Conservation (phyloP, 2,888 invertebrate genomes). For the Polydrusus tereticollis region DNA sequence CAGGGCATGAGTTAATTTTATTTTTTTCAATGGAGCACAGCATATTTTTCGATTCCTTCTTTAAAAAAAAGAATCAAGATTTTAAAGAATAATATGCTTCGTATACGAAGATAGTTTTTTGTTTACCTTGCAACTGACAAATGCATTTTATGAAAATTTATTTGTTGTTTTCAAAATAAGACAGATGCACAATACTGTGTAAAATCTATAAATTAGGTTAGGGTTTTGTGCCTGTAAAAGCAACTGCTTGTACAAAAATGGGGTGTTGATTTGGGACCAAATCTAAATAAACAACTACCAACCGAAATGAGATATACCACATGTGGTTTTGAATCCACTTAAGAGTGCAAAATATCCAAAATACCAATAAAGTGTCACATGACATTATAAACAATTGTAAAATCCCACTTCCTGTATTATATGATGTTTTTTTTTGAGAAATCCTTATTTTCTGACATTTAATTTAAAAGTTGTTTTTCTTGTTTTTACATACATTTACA, state of each 20-base stretch:
- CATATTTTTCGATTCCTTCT: too few species aligned
- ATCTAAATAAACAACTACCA: conserved; percentile 30
- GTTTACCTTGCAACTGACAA: too few species aligned
- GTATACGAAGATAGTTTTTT: too few species aligned
- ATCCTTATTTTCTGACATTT: conserved; percentile 16
- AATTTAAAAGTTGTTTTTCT: too few species aligned
- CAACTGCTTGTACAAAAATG: conserved; percentile 8
- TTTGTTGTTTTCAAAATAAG: not conserved
- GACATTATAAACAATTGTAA: conserved; percentile 15
- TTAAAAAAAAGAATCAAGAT: too few species aligned
- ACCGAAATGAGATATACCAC: conserved; percentile 13
- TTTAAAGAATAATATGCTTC: too few species aligned
- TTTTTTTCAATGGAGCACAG: too few species aligned
- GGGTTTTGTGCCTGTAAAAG: not conserved
- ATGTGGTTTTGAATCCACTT: conserved; percentile 14
- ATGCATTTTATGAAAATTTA: too few species aligned
- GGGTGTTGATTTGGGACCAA: conserved; percentile 34
- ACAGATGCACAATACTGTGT: not conserved
- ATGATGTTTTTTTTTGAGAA: conserved; percentile 9
- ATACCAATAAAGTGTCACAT: conserved; percentile 17
- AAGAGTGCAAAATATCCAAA: conserved; percentile 16
- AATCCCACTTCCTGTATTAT: conserved; percentile 10
- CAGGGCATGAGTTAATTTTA: too few species aligned
- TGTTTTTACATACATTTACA: too few species aligned
- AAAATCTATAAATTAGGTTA: conserved; percentile 9